Evolutionary conservation across 2,113 vertebrate species (phyloP), one percentile per base, ranked within the genome.

Genomic region (Oncorhynchus mykiss): DNA sequence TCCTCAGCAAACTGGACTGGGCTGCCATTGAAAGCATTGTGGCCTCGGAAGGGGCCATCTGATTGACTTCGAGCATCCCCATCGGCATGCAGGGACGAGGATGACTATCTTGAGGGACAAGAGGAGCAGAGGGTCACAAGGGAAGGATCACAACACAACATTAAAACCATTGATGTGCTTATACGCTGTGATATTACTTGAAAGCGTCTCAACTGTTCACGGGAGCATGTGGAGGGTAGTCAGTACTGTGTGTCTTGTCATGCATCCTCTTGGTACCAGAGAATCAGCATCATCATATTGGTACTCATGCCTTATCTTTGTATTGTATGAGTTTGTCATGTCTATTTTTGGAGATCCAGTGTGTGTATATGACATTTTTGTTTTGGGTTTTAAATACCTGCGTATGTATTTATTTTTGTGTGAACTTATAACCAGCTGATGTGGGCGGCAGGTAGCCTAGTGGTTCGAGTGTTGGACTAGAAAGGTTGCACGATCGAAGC

Each of bases 1-100:
- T 91, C 82, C 93, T 98, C 71, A 96, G 96, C 90, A 94, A 93
- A 78, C 92, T 99, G 11, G 96, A 99, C 89, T 99, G 97, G 97
- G 91, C 82, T 0, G 95, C 94, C 4, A 71, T 98, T 1, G 97
- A 98, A 39, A 95, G 92, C 54, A 91, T 98, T 90, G 93, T 95
- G 48, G 94, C 94, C 64, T 82, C 83, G 5, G 91, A 95, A 65
- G 93, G 94, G 29, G 83, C 83, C 5, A 48, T 76, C 8, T 92
- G 76, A 91, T 72, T 1, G 3, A 39, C 34, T 12, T 2, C 13
- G 54, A 57, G 54, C 59, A 62, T 24, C 59, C 12, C 16, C 16
- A 24, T 57, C 20, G 54, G 18, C 16, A 14, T 57, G 54, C 14
- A 57, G 18, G 4, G 18, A 57, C 3, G 16, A 57, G 54, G 8